Evolutionary conservation across 1,140 invertebrate species (phyloP).

Genomic region (Atta texana): DNA sequence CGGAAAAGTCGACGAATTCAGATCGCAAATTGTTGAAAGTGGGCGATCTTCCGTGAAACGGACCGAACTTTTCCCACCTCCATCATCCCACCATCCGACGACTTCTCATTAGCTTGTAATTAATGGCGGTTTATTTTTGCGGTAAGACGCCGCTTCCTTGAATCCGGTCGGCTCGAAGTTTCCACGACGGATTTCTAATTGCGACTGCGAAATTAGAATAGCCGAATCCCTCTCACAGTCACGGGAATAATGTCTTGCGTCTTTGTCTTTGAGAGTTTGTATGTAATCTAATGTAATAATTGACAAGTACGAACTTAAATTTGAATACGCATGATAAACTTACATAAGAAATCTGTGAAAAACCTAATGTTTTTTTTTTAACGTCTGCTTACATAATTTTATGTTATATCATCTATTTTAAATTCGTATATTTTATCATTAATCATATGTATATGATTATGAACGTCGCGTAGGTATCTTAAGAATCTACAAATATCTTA

Average conservation of each 20-base stretch:
- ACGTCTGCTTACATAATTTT: background rate
- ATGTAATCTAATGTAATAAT: constrained; percentile 23
- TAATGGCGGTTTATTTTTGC: constrained; percentile 63
- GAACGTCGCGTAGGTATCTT: background rate
- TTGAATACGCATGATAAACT: too few relatives aligned
- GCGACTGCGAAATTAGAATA: constrained; percentile 65
- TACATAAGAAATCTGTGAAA: background rate
- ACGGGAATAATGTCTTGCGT: constrained; percentile 65
- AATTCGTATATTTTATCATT: background rate
- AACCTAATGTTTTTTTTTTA: background rate
- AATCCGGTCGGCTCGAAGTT: constrained; percentile 55
- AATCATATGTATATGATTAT: too few relatives aligned
- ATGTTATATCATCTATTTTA: background rate
- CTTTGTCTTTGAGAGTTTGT: constrained; percentile 10
- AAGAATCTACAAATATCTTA: background rate
- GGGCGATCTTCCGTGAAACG: constrained; percentile 43
- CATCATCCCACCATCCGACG: background rate
- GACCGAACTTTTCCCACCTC: constrained; percentile 50
- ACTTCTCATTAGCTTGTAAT: constrained; percentile 60
- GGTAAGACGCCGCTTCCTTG: constrained; percentile 56
- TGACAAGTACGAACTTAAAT: background rate
- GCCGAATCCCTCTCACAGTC: constrained; percentile 29
- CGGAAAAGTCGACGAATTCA: constrained; percentile 58
- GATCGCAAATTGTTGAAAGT: constrained; percentile 59
- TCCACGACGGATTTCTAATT: constrained; percentile 51